A percentile compares a stretch with the other conserved stretches of the same genome.
These are phyloP conservation scores for Apis laboriosa DNA, from an alignment of 1,140 invertebrate genomes.

Conservation along the genomic window DNA sequence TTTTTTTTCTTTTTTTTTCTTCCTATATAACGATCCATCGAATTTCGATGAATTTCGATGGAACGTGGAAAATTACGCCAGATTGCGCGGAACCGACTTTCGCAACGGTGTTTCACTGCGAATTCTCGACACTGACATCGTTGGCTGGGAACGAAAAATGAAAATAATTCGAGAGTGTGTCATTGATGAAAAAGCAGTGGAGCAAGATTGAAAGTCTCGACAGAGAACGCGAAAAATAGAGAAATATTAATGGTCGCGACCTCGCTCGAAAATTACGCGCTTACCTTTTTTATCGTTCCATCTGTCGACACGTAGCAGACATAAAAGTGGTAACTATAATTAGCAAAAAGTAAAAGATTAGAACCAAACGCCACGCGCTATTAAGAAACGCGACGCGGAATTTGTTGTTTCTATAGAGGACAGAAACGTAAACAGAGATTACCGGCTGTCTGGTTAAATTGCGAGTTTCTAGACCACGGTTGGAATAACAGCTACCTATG, in stretches of 20 bases:
- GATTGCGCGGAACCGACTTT: constrained; percentile 17
- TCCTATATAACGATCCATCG: not conserved
- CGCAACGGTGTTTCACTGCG: constrained; percentile 6
- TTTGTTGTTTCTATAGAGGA: not conserved
- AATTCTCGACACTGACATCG: not conserved
- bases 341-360: constrained; percentile 30
- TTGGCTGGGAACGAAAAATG: not conserved
- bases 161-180: constrained; percentile 37
- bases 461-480: constrained; percentile 11
- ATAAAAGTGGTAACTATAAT: constrained; percentile 2
- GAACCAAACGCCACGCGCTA: not conserved
- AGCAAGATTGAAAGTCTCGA: not conserved
- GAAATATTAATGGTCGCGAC: not conserved
- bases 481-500: constrained; percentile 10
- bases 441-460: constrained; percentile 9
- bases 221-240: constrained; percentile 1
- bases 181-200: not conserved
- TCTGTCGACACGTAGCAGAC: constrained; percentile 10
- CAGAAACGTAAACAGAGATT: not conserved
- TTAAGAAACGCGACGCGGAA: not conserved
- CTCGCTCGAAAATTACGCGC: not conserved
- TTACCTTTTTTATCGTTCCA: constrained; percentile 7
- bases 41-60: not conserved
- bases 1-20: no score
- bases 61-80: not conserved